phyloP scores from a whole-genome alignment of 64 coral and sea anemone genomes.

The Actinia tenebrosa region DNA sequence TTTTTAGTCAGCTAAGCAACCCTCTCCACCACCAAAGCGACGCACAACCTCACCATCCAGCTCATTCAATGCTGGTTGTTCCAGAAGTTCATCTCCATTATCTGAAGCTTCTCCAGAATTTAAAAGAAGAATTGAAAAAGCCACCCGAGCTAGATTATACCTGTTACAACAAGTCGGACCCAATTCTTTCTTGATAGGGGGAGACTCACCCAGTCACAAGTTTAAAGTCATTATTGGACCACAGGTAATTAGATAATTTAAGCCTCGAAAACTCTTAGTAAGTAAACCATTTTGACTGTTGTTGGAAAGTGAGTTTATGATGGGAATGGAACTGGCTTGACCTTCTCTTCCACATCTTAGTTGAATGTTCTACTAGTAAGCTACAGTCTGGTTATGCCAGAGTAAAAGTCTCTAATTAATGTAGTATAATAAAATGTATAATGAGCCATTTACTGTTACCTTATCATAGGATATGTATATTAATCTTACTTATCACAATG shows the following conservation, averaged over 20 bases:
- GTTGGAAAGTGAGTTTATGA: too few species aligned
- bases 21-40: conserved; percentile 65
- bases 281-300: too few species aligned
- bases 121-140: conserved; percentile 86
- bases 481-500: too few species aligned
- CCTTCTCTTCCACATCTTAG: too few species aligned
- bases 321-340: too few species aligned
- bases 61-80: conserved; percentile 43
- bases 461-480: too few species aligned
- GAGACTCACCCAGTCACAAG: conserved; percentile 92
- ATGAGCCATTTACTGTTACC: too few species aligned
- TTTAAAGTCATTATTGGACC: conserved; percentile 98
- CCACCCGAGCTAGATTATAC: conserved; percentile 77
- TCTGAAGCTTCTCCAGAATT: conserved; percentile 71
- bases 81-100: conserved; percentile 69
- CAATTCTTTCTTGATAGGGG: conserved; percentile 95
- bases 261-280: not conserved
- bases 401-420: too few species aligned
- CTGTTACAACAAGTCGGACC: conserved; percentile 93
- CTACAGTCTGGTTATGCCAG: too few species aligned
- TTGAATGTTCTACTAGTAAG: too few species aligned
- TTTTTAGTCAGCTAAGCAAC: conserved; percentile 46
- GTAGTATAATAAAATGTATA: too few species aligned
- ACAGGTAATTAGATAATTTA: conserved; percentile 50
- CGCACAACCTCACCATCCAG: conserved; percentile 64